Base-by-base conservation (phyloP, 2,888 invertebrate species). In the Chymomyza procnemis region DNA sequence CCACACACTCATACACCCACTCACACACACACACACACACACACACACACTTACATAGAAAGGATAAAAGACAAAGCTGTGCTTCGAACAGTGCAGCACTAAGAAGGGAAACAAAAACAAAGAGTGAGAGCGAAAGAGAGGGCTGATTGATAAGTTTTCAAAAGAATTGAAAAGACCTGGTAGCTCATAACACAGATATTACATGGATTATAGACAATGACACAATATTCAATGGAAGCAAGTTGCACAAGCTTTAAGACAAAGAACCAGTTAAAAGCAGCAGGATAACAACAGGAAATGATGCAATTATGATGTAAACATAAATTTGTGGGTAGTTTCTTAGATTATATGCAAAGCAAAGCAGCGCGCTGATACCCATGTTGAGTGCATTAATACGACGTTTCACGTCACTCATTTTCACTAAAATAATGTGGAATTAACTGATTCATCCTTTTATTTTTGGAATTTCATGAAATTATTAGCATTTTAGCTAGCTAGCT, bases 181-280 rank as follows among this genome's bases (percentile, higher is more conserved):
- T 41, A 41, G 34, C 34, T 41, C 12, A 41, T 2, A 41, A 41
- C 6, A 14, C 12, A 3, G 34, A 41, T 3, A 12, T 9, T 41
- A 41, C 34, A 9, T 12, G 12, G 12, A 41, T 9, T 0, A 41
- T 5, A 12, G 34, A 41, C 34, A 41, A 41, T 41, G 34, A 9
- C 9, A 12, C 6, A 8, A 26, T 6, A 26, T 41, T 41, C 34
- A 41, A 12, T 41, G 34, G 12, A 14, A 41, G 12, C 34, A 41
- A 12, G 71, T 71, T 72, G 41, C 61, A 72, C 68, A 48, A 61
- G 18, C 47, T 1, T 41, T 63, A 21, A 69, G 48, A 58, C 26
- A 62, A 46, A 21, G 50, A 22, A 34, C 50, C 18, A 30, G 12
- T 41, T 41, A 41, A 41, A 41, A 41, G 9, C 9, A 12, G 34